Evolutionary conservation across 30 jellyfish, hydroid and myxozoan genomes (phyloP), one percentile per base, ranked within the genome.

Genomic region (Nemopilema nomurai): DNA sequence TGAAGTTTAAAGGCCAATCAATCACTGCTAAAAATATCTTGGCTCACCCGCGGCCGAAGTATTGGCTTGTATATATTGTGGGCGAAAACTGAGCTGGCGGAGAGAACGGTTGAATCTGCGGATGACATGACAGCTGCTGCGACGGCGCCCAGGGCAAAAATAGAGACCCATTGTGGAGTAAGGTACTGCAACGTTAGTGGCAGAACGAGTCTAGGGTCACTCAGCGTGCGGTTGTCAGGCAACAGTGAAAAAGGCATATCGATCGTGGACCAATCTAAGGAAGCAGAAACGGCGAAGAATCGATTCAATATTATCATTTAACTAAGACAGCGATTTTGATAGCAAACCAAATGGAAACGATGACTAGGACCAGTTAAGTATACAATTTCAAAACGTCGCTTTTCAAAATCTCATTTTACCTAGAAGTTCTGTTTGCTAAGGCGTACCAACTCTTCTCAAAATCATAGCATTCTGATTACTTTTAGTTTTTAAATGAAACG

Each of bases 41-140:
- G 76, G 62, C 90, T 28, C 22, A 93, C 98, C 90, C 83, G 87
- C 62, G 89, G 97, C 33, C 96, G 77, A 17, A 93, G 22, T 9
- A 88, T 78, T 13, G 63, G 83, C 69, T 88, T 88, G 92, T 94
- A 94, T 25, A 94, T 88, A 72, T 94, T 94, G 84, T 89, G 72
- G 18, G 92, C 57, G 75, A 94, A 88, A 97, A 94, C 89, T 30
- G 97, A 83, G 82, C 96, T 83, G 6, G 99, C 97, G 0, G 97
- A 88, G 53, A 94, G 90, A 33, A 94, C 91, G 30, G 99, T 79
- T 23, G 99, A 94, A 30, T 89, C 97, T 1, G 97, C 96, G 19
- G 97, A 89, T 8, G 99, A 94, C 97, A 94, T 94, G 32, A 89
- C 96, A 16, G 99, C 97, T 31, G 97, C 99, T 4, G 97, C 71